phyloP scores from a whole-genome alignment of 2,888 invertebrate species.

The Pecten maximus region DNA sequence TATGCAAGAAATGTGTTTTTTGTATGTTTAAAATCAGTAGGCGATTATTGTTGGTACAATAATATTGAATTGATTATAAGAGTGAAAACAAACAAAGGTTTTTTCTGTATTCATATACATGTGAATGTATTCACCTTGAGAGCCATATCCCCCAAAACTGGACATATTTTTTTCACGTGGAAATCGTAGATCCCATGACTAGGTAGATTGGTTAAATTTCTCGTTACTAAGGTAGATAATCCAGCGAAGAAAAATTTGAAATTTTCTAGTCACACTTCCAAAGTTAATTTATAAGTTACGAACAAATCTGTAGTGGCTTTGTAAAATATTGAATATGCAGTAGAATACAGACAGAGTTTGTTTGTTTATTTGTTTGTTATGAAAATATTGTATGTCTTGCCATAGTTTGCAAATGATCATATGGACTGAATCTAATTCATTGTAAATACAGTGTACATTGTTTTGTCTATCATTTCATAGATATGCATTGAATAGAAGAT shows the following conservation, averaged over 20 bases:
- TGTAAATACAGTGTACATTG: not conserved
- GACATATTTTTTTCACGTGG: too few relatives aligned
- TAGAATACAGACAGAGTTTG: not conserved
- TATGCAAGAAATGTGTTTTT: too few relatives aligned
- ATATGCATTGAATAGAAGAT: not conserved
- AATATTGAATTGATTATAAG: too few relatives aligned
- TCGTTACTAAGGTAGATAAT: not conserved
- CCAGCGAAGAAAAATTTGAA: not conserved
- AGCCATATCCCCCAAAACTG: too few relatives aligned
- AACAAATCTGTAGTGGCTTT: not conserved
- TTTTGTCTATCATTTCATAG: not conserved
- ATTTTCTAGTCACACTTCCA: not conserved
- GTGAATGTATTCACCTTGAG: too few relatives aligned
- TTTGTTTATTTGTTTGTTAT: not conserved
- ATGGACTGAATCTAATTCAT: slow-evolving; percentile 3
- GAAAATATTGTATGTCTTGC: not conserved
- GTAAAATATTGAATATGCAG: not conserved
- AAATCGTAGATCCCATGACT: too few relatives aligned
- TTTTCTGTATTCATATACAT: too few relatives aligned
- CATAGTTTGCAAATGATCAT: not conserved
- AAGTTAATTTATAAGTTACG: not conserved
- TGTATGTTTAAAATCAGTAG: too few relatives aligned
- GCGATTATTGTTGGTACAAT: too few relatives aligned
- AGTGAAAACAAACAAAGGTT: too few relatives aligned
- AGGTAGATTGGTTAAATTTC: too few relatives aligned